Evolutionary conservation across 2,113 vertebrate species (phyloP), one percentile per base, ranked within the genome.

Genomic region (human (Homo sapiens)): DNA sequence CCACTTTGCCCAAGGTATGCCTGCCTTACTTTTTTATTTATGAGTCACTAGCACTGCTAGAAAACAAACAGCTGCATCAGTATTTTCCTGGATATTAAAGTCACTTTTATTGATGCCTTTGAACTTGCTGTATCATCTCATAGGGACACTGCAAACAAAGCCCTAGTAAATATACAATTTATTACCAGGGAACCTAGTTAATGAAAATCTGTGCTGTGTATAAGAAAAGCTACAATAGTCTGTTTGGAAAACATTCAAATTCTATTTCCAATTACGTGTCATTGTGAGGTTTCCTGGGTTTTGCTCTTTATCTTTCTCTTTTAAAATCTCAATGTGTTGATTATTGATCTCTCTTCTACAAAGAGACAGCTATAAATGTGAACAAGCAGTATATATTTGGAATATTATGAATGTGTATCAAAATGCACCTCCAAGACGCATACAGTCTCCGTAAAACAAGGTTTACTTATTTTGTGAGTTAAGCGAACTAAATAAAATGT

Each of bases 91-190:
- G 45, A 18, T 93, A 94, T 83, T 32, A 76, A 98, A 97, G 57
- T 96, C 94, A 97, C 66, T 98, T 98, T 98, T 98, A 96, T 89
- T 97, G 87, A 95, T 97, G 85, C 66, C 10, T 90, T 92, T 95
- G 92, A 98, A 94, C 79, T 89, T 75, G 5, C 97, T 92, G n/a
- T 81, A 95, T 73, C 92, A 40, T 93, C 93, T 98, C 75, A 76
- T 20, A 98, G 52, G 96, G 1, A 97, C 27, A 95, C 30, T 92
- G 61, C 82, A 98, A 98, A 97, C 48, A 23, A 85, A 98, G 40
- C 40, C 82, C 43, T 95, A 92, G 92, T 84, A 97, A 97, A 94
- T 73, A 96, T 8, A 43, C 17, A 93, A 90, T 97, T 97, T 97
- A 92, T 94, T 97, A 87, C 23, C 55, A 89, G 95, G 89, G 6